Evolutionary conservation across 2,888 invertebrate genomes (phyloP), one percentile per base, ranked within the genome.

Genomic region (Drosophila imparisetae): DNA sequence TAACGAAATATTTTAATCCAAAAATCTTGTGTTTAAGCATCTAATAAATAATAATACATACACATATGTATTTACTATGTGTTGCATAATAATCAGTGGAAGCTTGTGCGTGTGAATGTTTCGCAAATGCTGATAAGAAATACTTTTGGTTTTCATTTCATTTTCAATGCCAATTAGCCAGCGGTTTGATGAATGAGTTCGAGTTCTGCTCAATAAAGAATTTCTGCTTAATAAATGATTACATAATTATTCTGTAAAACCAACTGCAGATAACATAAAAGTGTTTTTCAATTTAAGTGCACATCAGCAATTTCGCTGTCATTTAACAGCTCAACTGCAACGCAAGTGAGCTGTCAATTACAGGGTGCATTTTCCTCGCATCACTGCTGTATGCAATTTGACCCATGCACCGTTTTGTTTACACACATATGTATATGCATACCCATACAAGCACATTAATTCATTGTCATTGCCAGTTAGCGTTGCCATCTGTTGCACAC

Each of bases 401-500:
- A 58, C n/a, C 8, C 62, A 42, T 30, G 32, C 24, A 49, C 27
- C 15, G 57, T 21, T 21, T 40, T 40, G 29, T 21, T 42, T 38
- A 45, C 45, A 27, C 40, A 18, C 40, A 57, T 13, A n/a, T 11
- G 11, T n/a, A 4, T 45, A 24, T 7, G 45, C 45, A 45, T 24
- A 15, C 30, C 0, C 24, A 60, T 18, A n/a, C 29, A 30, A 13
- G 4, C 29, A 30, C 6, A 32, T 11, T 15, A 63, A 66, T 67
- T 72, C 81, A 76, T 57, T 71, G 81, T 50, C 81, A 80, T 66
- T 67, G 81, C 38, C 77, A 80, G 48, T 34, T 8, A 49, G 54
- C 52, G 55, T 72, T 65, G 57, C 66, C 86, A 90, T 68, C 90
- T 90, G 86, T 89, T 83, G 90, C 81, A 38, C 60, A 7, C 29